A percentile compares a stretch with the other conserved stretches of the same genome.
These are phyloP conservation scores for Agrotis clavis DNA, from an alignment of 2,888 invertebrate genomes.

Conservation along the genomic window DNA sequence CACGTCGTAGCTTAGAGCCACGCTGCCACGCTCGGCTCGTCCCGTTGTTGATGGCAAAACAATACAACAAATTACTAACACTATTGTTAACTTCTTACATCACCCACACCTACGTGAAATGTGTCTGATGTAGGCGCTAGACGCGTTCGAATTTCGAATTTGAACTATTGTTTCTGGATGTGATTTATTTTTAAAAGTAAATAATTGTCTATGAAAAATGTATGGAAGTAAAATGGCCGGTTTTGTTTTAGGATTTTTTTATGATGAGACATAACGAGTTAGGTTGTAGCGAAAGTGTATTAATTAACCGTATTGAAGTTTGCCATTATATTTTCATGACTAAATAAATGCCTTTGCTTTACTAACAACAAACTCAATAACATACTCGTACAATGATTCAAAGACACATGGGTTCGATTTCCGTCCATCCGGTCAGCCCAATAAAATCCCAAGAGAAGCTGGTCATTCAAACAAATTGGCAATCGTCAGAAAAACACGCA, in stretches of 20 bases:
- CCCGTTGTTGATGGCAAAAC: slow-evolving; percentile 70
- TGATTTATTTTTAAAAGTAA: slow-evolving; percentile 60
- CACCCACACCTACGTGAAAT: slow-evolving; percentile 66
- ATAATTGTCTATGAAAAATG: slow-evolving; percentile 54
- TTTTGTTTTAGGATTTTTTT: slow-evolving; percentile 16
- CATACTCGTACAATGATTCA: slow-evolving; percentile 22
- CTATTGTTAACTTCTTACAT: slow-evolving; percentile 73
- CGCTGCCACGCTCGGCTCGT: slow-evolving; percentile 63
- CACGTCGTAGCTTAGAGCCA: slow-evolving; percentile 69
- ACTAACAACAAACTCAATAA: slow-evolving; percentile 9
- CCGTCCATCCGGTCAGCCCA: slow-evolving; percentile 45
- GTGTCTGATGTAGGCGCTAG: slow-evolving; percentile 60
- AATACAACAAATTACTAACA: slow-evolving; percentile 72
- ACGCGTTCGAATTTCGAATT: slow-evolving; percentile 58
- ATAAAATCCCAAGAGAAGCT: slow-evolving; percentile 42
- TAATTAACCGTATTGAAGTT: not conserved
- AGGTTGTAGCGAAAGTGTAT: not conserved
- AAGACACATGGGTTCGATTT: slow-evolving; percentile 48
- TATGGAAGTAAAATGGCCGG: slow-evolving; percentile 14
- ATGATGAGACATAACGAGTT: too few species aligned
- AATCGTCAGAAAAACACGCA: slow-evolving; percentile 35
- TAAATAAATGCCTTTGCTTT: not conserved
- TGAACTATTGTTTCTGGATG: slow-evolving; percentile 62
- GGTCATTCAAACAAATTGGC: slow-evolving; percentile 52
- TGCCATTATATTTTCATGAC: not conserved